phyloP scores from a whole-genome alignment of 2,797 vertebrate genomes.

The Rhynchotus rufescens region DNA sequence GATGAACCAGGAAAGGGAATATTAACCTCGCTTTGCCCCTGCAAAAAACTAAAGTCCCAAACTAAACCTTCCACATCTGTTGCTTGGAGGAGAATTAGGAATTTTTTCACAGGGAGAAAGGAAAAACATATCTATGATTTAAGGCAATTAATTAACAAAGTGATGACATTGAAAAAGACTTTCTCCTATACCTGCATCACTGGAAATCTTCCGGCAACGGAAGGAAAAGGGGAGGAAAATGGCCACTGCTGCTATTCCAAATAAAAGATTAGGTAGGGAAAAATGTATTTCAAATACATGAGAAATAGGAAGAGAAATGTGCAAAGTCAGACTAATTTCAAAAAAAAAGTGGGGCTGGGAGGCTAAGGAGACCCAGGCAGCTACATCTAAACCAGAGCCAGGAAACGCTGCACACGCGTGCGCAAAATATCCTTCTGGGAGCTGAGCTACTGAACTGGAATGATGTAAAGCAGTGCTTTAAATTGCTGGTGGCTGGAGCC shows the following conservation, averaged over 20 bases:
- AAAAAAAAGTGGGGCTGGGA: neutral
- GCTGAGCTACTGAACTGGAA: neutral
- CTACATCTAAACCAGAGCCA: neutral
- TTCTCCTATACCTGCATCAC: neutral
- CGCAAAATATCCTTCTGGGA: neutral
- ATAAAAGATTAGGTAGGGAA: neutral
- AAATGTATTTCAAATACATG: neutral
- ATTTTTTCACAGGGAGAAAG: neutral
- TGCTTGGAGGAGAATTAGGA: neutral
- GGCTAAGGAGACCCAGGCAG: neutral
- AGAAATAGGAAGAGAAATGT: neutral
- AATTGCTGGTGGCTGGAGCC: neutral
- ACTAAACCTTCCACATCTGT: neutral
- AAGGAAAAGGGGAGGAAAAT: neutral
- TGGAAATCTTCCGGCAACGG: neutral
- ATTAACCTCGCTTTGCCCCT: accelerated
- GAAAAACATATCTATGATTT: neutral
- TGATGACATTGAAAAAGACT: neutral
- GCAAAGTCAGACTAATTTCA: neutral
- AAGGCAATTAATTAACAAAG: neutral
- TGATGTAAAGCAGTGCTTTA: neutral
- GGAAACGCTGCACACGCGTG: neutral
- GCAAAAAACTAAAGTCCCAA: neutral
- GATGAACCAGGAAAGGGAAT: neutral
- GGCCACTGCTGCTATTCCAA: neutral